Base-by-base conservation (phyloP, 2,888 invertebrate species). In the Micoletzkya japonica region DNA sequence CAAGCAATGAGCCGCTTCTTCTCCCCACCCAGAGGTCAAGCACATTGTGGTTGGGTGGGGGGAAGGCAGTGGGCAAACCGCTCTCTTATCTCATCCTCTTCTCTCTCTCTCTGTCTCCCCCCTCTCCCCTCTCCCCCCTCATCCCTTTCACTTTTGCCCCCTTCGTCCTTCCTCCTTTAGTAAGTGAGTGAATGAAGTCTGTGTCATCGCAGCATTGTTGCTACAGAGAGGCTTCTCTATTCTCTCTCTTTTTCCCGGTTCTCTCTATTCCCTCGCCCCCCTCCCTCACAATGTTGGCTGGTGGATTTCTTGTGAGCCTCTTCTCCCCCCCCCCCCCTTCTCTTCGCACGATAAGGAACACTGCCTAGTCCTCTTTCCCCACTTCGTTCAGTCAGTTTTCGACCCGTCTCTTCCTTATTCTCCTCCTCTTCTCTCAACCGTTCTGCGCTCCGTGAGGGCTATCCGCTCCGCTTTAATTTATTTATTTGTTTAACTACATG, bases 401-500 rank as follows among this genome's bases (percentile, higher is more conserved):
- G 1, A 30, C n/a, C 49, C 44, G 30, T 50, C 36, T 30, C 67
- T 26, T 28, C 39, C 61, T 28, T 54, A n/a, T 60, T 54, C 7
- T 32, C 30, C 49, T 44, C 30, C 49, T 68, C 52, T 58, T 57
- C 52, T 30, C 17, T 50, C 68, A 52, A 24, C 66, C 14, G 34
- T 57, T 59, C 49, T 49, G 6, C 64, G 34, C 2, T 20, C 26
- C 24, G 26, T 63, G 24, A 66, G 4, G 6, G 24, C 39, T 3
- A 26, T 68, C 44, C 67, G 10, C 10, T 39, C 24, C 20, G 32
- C 32, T 30, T 32, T 20, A 20, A 17, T 44, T 44, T 20, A 44
- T n/a, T n/a, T n/a, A n/a, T n/a, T n/a, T n/a, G n/a, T n/a, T n/a
- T n/a, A n/a, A n/a, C n/a, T n/a, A n/a, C n/a, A n/a, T n/a, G n/a